Percentiles rank a stretch among this genome's conserved stretches.
Conservation (phyloP, 2,113 vertebrate genomes). For the Siniperca knerii region DNA sequence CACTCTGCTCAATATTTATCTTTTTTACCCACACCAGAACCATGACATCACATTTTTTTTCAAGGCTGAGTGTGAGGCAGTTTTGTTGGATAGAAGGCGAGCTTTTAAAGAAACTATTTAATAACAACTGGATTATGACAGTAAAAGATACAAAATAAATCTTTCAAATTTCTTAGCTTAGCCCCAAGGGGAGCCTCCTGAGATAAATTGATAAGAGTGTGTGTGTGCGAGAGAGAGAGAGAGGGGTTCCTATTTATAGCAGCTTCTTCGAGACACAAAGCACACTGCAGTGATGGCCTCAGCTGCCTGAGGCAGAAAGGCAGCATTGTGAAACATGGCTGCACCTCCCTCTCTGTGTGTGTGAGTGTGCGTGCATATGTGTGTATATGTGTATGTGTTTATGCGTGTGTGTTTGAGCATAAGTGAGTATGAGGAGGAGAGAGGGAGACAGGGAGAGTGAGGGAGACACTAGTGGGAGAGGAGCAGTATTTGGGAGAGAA, state of each 20-base stretch:
- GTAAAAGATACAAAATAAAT: conserved; percentile 54
- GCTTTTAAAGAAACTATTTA: conserved; percentile 12
- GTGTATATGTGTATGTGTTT: conserved; percentile 9
- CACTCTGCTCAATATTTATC: conserved; percentile 1
- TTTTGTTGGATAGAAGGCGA: conserved; percentile 8
- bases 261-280: conserved; percentile 80
- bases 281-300: conserved; percentile 74
- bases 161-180: conserved; percentile 32
- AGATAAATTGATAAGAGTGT: conserved; percentile 33
- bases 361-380: conserved; percentile 13
- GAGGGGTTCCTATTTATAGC: conserved; percentile 77
- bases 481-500: conserved; percentile 58
- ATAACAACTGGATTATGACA: conserved; percentile 22
- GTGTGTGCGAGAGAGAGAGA: background rate
- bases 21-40: background rate
- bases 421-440: conserved; percentile 30
- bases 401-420: background rate
- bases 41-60: background rate
- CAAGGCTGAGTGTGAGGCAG: background rate
- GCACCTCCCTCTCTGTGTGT: conserved; percentile 46
- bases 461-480: conserved; percentile 55
- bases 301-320: conserved; percentile 75
- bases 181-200: conserved; percentile 20
- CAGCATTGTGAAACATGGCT: conserved; percentile 71
- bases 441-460: conserved; percentile 24